Base-by-base conservation (phyloP, 2,888 invertebrate species). In the Escarpia spicata region DNA sequence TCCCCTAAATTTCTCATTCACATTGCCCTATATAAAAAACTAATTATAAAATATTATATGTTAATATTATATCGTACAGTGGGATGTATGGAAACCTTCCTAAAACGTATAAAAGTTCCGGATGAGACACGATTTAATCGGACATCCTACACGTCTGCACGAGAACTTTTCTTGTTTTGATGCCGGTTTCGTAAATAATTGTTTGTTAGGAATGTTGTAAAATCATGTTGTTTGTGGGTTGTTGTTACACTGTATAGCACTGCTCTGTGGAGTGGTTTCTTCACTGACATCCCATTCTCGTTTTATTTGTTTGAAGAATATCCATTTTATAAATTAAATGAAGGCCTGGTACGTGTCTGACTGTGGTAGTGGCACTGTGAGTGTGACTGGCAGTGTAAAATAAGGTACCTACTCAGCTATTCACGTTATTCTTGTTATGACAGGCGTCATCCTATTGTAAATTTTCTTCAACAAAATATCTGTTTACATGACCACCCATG, bases 1-100 rank as follows among this genome's bases (percentile, higher is more conserved):
- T 19, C n/a, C 26, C n/a, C n/a, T 31, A 91, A 91, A 92, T 89
- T 26, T 92, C 43, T 19, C 31, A 31, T 91, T 37, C 75, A 75
- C 31, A n/a, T 37, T 15, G 31, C 9, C 37, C 10, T 44, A 3
- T 45, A 6, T 31, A 10, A n/a, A 90, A 91, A 92, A 92, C 75
- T 75, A 75, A 75, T 75, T 75, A 75, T 75, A n/a, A 26, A 26
- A 6, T 75, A 19, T 15, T 26, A 6, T 26, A 75, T 75, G 75
- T 75, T n/a, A 75, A 15, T 75, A 26, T 75, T 75, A 1, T 75
- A 75, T 26, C 75, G 26, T n/a, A 75, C 75, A n/a, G 26, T 26
- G 15, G 26, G 75, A 75, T 75, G 19, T 26, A 75, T 75, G 75
- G 15, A 26, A 75, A 75, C 26, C 19, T 75, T 75, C 6, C 26